Conservation (phyloP, 1,140 invertebrate genomes). For the Drosophila saltans region DNA sequence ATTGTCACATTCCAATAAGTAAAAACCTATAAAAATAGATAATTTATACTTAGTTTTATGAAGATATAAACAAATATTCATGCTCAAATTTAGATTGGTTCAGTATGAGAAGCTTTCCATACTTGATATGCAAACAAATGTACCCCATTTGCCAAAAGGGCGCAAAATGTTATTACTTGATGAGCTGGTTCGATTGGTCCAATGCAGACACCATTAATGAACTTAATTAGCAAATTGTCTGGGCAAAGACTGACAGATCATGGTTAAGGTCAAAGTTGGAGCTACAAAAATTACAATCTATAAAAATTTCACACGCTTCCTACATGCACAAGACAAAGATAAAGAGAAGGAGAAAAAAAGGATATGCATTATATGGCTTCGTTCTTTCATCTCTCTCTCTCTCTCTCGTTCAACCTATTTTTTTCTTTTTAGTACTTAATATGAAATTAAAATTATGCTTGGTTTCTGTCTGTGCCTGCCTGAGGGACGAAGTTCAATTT, state of each 20-base stretch:
- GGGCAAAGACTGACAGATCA: constrained; percentile 3
- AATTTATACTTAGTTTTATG: no score
- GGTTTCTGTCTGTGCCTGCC: constrained; percentile 46
- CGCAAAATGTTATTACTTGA: not conserved
- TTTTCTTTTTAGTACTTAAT: constrained; percentile 57
- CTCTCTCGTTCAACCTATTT: not conserved
- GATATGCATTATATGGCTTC: constrained; percentile 73
- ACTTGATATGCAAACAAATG: not conserved
- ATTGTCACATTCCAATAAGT: no score
- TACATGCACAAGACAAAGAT: constrained; percentile 6
- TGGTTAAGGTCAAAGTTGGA: constrained; percentile 27
- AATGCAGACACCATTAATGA: constrained; percentile 7
- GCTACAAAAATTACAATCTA: constrained; percentile 43
- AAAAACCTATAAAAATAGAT: no score
- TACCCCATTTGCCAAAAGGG: not conserved
- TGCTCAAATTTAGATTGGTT: no score
- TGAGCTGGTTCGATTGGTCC: not conserved
- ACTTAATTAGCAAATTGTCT: constrained; percentile 14
- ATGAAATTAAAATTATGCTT: constrained; percentile 79
- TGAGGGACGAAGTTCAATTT: constrained; percentile 19
- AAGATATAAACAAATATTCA: no score
- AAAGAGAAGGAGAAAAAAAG: constrained; percentile 38
- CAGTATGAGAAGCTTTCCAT: not conserved
- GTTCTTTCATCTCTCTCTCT: constrained; percentile 15
- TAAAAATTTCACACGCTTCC: constrained; percentile 56